Evolutionary conservation across 2,113 vertebrate species (phyloP).

Genomic region (Tupaia tana): DNA sequence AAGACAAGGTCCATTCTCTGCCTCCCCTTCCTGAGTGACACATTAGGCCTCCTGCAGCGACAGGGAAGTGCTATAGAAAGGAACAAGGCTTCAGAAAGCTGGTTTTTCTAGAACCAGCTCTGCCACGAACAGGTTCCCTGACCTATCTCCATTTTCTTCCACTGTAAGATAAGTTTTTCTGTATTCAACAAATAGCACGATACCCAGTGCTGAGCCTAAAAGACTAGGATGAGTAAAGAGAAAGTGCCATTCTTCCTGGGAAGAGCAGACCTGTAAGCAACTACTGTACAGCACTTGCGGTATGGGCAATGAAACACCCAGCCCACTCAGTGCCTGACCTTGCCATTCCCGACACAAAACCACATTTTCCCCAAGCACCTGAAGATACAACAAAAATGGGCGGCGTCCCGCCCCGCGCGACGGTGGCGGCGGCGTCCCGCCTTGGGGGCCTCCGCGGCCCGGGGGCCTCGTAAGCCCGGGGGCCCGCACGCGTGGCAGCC

Average conservation of each 20-base stretch:
- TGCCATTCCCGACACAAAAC: not conserved
- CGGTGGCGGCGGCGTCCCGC: too few relatives aligned
- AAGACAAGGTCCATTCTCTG: not conserved
- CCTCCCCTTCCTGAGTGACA: not conserved
- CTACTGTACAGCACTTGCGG: not conserved
- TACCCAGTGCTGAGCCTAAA: not conserved
- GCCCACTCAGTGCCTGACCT: not conserved
- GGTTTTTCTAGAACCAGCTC: not conserved
- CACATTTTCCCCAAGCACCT: not conserved
- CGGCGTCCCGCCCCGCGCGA: too few relatives aligned
- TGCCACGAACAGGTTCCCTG: not conserved
- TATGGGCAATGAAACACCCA: not conserved
- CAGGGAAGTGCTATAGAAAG: not conserved
- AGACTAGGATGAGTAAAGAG: not conserved
- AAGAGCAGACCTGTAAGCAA: not conserved
- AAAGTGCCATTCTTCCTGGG: accelerated
- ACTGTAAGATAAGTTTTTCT: not conserved
- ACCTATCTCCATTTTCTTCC: not conserved
- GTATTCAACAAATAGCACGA: not conserved
- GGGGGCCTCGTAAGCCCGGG: too few relatives aligned
- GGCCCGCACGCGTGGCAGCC: too few relatives aligned
- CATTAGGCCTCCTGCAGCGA: not conserved
- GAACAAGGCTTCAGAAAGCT: not conserved
- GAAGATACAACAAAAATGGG: not conserved
- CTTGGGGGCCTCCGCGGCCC: too few relatives aligned